These are phyloP conservation scores for Rhinella marina DNA, from an alignment of 2,797 vertebrate genomes.

Conservation along the genomic window DNA sequence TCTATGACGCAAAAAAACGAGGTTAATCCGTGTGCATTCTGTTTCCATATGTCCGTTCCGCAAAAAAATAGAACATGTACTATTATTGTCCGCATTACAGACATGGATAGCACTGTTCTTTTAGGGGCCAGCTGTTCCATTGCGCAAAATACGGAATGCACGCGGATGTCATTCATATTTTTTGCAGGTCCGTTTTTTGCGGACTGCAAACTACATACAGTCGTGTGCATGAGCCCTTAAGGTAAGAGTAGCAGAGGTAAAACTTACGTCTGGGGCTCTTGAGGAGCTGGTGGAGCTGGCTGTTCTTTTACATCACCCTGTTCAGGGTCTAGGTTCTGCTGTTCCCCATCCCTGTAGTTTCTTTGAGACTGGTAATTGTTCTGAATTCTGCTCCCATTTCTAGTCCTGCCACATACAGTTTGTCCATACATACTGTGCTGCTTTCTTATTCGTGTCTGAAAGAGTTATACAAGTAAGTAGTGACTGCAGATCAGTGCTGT, in stretches of 20 bases:
- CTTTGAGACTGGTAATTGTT: neutral
- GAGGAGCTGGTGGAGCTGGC: conserved; percentile 6
- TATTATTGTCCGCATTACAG: no score
- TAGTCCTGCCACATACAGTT: neutral
- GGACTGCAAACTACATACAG: no score
- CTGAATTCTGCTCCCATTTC: neutral
- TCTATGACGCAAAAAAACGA: no score
- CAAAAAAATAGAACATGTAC: no score
- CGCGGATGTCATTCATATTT: no score
- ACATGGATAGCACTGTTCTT: no score
- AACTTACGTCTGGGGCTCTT: conserved; percentile 46
- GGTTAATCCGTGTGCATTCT: no score
- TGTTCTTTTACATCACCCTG: neutral
- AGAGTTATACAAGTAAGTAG: neutral
- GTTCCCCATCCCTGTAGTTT: neutral
- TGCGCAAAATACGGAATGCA: no score
- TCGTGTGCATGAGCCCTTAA: no score
- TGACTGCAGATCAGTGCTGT: neutral
- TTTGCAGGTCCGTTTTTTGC: no score
- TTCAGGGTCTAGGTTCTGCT: neutral
- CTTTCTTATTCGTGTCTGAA: neutral
- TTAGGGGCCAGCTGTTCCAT: no score
- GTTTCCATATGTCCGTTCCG: no score
- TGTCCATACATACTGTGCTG: conserved; percentile 10
- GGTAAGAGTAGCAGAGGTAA: neutral